A percentile compares a stretch with the other conserved stretches of the same genome.
Evolutionary conservation across 2,113 vertebrate species (phyloP).

Genomic region (Sander vitreus): DNA sequence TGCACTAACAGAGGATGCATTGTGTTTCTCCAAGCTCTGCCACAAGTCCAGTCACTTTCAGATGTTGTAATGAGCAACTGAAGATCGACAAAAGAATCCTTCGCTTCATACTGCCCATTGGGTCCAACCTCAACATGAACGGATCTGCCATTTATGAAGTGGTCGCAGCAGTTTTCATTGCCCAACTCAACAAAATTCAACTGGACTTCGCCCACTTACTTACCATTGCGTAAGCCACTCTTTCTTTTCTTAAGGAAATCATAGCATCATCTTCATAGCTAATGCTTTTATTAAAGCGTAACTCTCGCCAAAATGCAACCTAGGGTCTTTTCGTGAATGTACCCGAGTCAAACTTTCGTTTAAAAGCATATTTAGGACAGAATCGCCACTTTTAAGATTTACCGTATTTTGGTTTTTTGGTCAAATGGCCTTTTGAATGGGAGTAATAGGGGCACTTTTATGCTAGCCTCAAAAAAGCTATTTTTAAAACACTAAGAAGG

Average conservation of each 20-base stretch:
- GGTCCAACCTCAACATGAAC: constrained; percentile 16
- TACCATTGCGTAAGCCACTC: not conserved
- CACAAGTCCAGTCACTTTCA: not conserved
- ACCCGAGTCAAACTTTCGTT: too few relatives aligned
- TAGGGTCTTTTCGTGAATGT: too few relatives aligned
- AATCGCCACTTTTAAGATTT: too few relatives aligned
- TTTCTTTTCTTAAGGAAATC: not conserved
- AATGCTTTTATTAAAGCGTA: too few relatives aligned
- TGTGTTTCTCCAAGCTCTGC: constrained; percentile 18
- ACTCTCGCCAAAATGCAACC: too few relatives aligned
- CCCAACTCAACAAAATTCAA: not conserved
- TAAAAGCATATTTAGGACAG: too few relatives aligned
- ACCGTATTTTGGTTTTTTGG: too few relatives aligned
- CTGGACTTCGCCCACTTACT: not conserved
- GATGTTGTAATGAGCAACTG: constrained; percentile 5
- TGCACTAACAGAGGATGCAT: not conserved
- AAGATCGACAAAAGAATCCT: not conserved
- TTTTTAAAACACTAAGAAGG: too few relatives aligned
- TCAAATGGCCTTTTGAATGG: too few relatives aligned
- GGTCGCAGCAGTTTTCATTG: not conserved
- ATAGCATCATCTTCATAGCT: not conserved
- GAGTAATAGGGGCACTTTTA: too few relatives aligned
- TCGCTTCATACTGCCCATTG: constrained; percentile 24
- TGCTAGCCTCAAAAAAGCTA: too few relatives aligned
- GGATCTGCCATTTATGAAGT: constrained; percentile 30